phyloP scores from a whole-genome alignment of 2,113 vertebrate species.

The Pogona vitticeps region DNA sequence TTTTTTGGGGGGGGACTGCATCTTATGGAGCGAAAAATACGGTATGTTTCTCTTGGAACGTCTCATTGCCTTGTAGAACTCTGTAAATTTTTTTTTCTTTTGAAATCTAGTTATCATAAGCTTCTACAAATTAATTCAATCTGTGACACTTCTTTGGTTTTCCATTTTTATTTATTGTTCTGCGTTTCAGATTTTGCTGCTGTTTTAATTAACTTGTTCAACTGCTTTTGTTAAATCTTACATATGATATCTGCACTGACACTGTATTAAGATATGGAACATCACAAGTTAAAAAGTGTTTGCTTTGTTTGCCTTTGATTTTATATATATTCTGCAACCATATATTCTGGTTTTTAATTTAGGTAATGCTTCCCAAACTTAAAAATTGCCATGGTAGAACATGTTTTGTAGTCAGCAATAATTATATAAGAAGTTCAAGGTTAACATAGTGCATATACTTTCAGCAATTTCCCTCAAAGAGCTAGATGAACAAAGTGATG shows the following conservation, averaged over 20 bases:
- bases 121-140: not conserved
- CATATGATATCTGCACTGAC: not conserved
- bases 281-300: not conserved
- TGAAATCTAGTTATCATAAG: not conserved
- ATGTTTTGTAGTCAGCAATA: not conserved
- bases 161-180: not conserved
- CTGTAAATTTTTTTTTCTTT: not conserved
- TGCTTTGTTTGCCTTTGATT: not conserved
- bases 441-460: conserved; percentile 36
- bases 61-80: not conserved
- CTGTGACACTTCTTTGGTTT: not conserved
- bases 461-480: conserved; percentile 89
- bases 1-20: too few relatives aligned
- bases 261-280: not conserved
- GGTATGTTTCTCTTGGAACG: too few relatives aligned
- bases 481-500: conserved; percentile 75
- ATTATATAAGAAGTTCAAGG: not conserved
- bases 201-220: not conserved
- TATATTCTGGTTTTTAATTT: not conserved
- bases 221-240: not conserved
- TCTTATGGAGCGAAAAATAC: too few relatives aligned
- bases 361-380: not conserved
- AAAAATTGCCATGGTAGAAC: not conserved
- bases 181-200: not conserved
- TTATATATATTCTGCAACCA: too few relatives aligned